Evolutionary conservation across 2,797 vertebrate genomes (phyloP), one percentile per base, ranked within the genome.

Genomic region (Falco concolor): DNA sequence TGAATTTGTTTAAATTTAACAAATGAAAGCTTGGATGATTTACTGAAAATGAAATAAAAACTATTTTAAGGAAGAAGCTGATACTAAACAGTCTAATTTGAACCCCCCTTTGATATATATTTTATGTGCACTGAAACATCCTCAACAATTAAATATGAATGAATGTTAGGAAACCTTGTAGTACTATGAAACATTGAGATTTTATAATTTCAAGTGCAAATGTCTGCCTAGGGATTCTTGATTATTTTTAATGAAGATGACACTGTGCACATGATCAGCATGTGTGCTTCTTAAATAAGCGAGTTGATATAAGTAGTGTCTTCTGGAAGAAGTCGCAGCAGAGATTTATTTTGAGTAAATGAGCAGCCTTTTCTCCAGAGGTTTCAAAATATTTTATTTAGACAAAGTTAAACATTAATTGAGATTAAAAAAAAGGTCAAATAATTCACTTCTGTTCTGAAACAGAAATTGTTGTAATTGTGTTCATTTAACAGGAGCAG

Each of bases 121-220:
- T 98, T 97, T 53, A 97, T 96, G 85, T 76, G 91, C 93, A 84
- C 87, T 94, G 97, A 96, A 97, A 96, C 96, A 94, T 96, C 95
- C 96, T 97, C 54, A 52, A 96, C 93, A 97, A 97, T 97, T 69
- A 97, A 97, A 96, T 96, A 97, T 86, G 95, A 95, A 97, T 97
- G 96, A 96, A 54, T 95, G 91, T 88, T 93, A 89, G 90, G 79
- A 96, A 97, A 87, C 67, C 88, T 92, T 94, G 76, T 83, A 91
- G 84, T 89, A 8, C 42, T 77, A 14, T 13, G 36, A 94, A 97
- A 50, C 69, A 64, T 19, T 38, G 89, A 96, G 95, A 60, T 77
- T 91, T 86, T 60, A 7, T 40, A 9, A 68, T 96, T 94, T 95
- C 68, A 85, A 91, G 78, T 87, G 50, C 91, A 84, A 95, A 87